These are phyloP conservation scores for Lepidothrix coronata DNA, from an alignment of 2,113 vertebrate species.

Conservation along the genomic window DNA sequence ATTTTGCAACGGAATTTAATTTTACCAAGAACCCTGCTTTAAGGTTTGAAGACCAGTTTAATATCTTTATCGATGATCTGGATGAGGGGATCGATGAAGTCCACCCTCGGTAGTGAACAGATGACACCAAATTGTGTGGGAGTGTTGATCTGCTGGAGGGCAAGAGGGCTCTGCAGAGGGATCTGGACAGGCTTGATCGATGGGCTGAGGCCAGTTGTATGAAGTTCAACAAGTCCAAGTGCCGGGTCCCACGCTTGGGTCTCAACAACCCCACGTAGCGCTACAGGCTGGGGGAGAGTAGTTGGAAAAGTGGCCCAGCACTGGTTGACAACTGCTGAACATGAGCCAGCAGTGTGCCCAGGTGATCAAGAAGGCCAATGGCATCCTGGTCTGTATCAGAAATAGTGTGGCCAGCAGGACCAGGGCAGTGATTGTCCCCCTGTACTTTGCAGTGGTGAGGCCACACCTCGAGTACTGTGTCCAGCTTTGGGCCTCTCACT, in stretches of 20 bases:
- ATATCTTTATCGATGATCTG: not conserved
- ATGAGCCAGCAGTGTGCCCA: not conserved
- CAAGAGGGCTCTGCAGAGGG: not conserved
- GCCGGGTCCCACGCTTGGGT: not conserved
- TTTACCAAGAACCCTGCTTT: not conserved
- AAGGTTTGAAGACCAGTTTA: not conserved
- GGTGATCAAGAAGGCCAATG: not conserved
- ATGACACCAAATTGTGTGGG: not conserved
- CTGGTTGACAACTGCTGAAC: not conserved
- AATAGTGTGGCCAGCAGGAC: not conserved
- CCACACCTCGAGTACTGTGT: not conserved
- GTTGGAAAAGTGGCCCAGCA: not conserved
- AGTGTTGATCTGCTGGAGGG: not conserved
- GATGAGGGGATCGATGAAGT: not conserved
- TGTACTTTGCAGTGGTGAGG: not conserved
- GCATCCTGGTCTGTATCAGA: not conserved
- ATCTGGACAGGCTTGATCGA: not conserved
- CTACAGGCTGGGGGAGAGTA: not conserved
- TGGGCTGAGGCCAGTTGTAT: not conserved
- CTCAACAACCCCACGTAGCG: not conserved
- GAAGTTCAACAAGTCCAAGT: not conserved
- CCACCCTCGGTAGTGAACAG: not conserved
- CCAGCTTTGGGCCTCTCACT: not conserved
- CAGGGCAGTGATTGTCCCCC: not conserved
- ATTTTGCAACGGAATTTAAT: not conserved